These are phyloP conservation scores for Tenthredo livida DNA, from an alignment of 2,888 invertebrate species.

Conservation along the genomic window DNA sequence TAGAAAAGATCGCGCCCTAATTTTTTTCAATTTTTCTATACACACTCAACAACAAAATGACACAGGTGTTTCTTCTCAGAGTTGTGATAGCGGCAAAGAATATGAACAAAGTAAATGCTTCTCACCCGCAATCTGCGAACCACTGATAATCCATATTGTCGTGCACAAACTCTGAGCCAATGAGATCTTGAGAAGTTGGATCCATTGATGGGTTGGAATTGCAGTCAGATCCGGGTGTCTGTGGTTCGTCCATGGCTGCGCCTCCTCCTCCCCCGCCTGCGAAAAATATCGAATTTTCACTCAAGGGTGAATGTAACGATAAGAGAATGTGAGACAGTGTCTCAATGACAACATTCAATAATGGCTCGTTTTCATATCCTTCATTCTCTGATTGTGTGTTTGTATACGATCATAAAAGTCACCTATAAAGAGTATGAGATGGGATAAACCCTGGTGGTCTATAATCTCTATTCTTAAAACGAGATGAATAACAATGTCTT, in stretches of 20 bases:
- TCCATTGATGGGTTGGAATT: slow-evolving; percentile 81
- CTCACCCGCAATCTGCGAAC: slow-evolving; percentile 93
- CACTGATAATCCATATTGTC: slow-evolving; percentile 96
- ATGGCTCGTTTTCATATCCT: background rate
- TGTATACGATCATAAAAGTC: background rate
- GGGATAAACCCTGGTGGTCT: background rate
- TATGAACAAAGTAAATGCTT: slow-evolving; percentile 57
- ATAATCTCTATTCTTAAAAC: background rate
- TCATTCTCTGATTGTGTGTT: background rate
- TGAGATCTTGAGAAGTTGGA: slow-evolving; percentile 80
- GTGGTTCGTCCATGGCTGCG: slow-evolving; percentile 76
- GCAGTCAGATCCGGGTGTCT: slow-evolving; percentile 81
- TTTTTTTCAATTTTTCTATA: background rate
- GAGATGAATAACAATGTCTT: background rate
- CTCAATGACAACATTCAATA: background rate
- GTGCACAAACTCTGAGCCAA: slow-evolving; percentile 85
- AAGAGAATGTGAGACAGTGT: background rate
- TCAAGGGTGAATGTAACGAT: background rate
- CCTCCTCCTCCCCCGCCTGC: slow-evolving; percentile 69
- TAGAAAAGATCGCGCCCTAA: background rate
- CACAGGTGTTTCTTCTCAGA: background rate
- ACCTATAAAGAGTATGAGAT: background rate
- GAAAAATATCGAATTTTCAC: background rate
- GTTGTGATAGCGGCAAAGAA: background rate
- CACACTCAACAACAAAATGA: background rate